Conservation (phyloP, 2,113 vertebrate species). For the Smithornis capensis region DNA sequence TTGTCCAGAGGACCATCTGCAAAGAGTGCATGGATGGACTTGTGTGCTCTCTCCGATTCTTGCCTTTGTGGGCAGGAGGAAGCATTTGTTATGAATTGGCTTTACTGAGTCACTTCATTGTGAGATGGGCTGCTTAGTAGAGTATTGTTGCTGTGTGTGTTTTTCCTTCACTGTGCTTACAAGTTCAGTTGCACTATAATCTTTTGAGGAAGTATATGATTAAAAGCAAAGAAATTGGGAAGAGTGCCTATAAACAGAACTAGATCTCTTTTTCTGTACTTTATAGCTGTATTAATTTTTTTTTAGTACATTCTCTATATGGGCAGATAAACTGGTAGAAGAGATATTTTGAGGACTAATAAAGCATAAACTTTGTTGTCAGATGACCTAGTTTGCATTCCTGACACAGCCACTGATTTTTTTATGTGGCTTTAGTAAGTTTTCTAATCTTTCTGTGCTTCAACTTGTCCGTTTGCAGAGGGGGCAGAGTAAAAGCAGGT, state of each 20-base stretch:
- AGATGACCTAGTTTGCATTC: background rate
- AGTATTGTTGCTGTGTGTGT: background rate
- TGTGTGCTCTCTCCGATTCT: background rate
- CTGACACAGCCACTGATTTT: background rate
- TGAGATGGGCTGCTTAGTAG: background rate
- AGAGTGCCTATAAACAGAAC: background rate
- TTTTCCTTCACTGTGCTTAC: background rate
- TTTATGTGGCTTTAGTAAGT: background rate
- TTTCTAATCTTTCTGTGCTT: background rate
- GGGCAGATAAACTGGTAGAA: background rate
- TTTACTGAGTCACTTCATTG: slow-evolving; percentile 28
- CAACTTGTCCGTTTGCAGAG: background rate
- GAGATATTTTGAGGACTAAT: background rate
- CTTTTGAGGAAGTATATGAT: background rate
- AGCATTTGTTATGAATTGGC: slow-evolving; percentile 6
- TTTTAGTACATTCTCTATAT: background rate
- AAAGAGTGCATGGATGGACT: background rate
- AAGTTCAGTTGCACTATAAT: background rate
- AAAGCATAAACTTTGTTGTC: background rate
- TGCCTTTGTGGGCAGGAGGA: background rate
- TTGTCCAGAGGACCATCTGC: background rate
- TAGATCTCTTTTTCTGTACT: background rate
- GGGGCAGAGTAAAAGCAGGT: background rate
- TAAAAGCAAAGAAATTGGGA: background rate
- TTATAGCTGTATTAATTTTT: background rate